A percentile compares a stretch with the other conserved stretches of the same genome.
Conservation (phyloP, 2,888 invertebrate genomes). For the Odontomyia ornata region DNA sequence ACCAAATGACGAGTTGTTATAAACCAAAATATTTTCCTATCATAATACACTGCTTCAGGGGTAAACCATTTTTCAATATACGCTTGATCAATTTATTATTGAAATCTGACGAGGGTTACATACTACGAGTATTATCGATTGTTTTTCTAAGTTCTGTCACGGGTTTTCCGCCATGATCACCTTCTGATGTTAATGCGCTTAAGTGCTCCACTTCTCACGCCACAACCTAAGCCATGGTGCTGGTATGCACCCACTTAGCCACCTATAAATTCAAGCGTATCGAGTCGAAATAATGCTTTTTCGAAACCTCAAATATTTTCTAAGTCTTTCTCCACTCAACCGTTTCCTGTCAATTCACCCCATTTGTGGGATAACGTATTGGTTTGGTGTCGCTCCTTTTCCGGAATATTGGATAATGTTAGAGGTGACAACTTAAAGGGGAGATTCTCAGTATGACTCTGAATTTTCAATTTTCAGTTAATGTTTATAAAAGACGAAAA, state of each 20-base stretch:
- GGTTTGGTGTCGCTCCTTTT: background rate
- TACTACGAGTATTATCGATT: constrained; percentile 24
- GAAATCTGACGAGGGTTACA: constrained; percentile 18
- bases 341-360: constrained; percentile 10
- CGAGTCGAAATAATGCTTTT: constrained; percentile 37
- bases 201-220: background rate
- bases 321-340: background rate
- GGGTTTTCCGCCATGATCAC: constrained; percentile 22
- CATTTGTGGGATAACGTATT: background rate
- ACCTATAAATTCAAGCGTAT: constrained; percentile 29
- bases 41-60: background rate
- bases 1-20: background rate
- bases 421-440: background rate
- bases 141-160: constrained; percentile 16
- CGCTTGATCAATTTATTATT: constrained; percentile 26
- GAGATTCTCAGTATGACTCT: background rate
- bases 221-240: no score
- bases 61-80: constrained; percentile 4
- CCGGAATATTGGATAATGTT: background rate
- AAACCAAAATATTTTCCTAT: background rate
- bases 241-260: background rate
- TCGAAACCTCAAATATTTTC: background rate
- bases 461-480: no score
- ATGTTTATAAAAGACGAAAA: no score
- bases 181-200: background rate